Evolutionary conservation across 2,797 vertebrate species (phyloP), one percentile per base, ranked within the genome.

Genomic region (Sebastolobus altivelis): DNA sequence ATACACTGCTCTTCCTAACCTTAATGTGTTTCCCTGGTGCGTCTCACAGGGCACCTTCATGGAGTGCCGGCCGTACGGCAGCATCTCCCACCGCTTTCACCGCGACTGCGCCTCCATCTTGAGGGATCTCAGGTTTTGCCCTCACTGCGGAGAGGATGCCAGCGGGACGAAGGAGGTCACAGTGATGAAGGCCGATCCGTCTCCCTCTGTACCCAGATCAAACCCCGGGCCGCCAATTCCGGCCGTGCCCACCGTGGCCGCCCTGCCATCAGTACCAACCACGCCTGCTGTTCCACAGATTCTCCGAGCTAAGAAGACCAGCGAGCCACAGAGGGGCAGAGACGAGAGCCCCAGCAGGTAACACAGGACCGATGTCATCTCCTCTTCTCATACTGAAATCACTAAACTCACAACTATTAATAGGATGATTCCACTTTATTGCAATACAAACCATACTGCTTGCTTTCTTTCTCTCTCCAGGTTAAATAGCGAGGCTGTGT

Each of bases 81-180:
- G 94, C 94, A 96, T 99, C 89, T 99, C 98, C 4, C 98, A 99
- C 90, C 97, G 98, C 20, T 99, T 99, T 88, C 98, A 99, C 93
- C 95, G 94, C 12, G 95, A 92, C 89, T 99, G 98, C 65, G 97
- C 97, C 88, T 98, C 98, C 59, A 94, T 97, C 63, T 91, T 98
- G 86, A 97, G 96, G 25, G 95, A 97, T 29, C 92, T 87, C 73
- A 96, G 95, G 88, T 99, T 97, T 93, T 99, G 98, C 82, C 98
- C 98, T 4, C 98, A 99, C 92, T 99, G 98, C 0, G 98, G 98
- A 29, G 98, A 99, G 80, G 97, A 99, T 29, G 95, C 96, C 86
- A 94, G 94, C 40, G 96, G 97, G 82, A 97, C 97, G 1, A 97
- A 95, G 87, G 97, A 98, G 89, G 97, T 99, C 92, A 97, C 95